phyloP scores from a whole-genome alignment of 2,113 vertebrate genomes.

The Cisticola juncidis region DNA sequence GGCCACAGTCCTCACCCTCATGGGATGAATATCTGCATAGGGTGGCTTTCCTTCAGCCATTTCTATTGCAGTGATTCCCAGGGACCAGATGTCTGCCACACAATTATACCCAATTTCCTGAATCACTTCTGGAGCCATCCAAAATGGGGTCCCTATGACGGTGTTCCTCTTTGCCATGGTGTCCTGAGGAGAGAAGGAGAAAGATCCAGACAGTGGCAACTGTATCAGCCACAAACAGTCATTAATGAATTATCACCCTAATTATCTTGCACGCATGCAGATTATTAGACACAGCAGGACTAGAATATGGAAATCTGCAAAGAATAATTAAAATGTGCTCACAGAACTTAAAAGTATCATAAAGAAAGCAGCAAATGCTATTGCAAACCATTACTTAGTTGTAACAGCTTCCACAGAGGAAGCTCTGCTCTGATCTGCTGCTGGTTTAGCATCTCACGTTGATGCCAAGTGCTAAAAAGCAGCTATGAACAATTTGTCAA shows the following conservation, averaged over 20 bases:
- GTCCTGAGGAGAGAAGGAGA: slow-evolving; percentile 75
- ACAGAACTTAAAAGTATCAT: neutral
- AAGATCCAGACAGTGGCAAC: neutral
- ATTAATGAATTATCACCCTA: neutral
- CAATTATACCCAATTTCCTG: slow-evolving; percentile 97
- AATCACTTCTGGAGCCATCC: slow-evolving; percentile 98
- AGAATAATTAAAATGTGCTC: neutral
- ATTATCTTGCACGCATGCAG: neutral
- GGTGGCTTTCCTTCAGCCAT: slow-evolving; percentile 97
- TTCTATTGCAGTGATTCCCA: slow-evolving; percentile 94
- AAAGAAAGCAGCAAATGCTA: neutral
- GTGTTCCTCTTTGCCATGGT: slow-evolving; percentile 97
- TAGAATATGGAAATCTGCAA: neutral
- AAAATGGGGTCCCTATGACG: slow-evolving; percentile 94
- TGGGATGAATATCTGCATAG: slow-evolving; percentile 94
- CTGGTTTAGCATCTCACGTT: neutral
- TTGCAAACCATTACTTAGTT: neutral
- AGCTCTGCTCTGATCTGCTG: neutral
- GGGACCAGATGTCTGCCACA: slow-evolving; percentile 94
- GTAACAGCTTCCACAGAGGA: neutral
- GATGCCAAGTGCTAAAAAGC: neutral
- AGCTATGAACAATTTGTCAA: neutral
- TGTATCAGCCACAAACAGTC: neutral
- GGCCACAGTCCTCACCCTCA: slow-evolving; percentile 81
- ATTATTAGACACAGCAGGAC: neutral